These are phyloP conservation scores for Tragulus kanchil DNA, from an alignment of 2,113 vertebrate species.

Conservation along the genomic window DNA sequence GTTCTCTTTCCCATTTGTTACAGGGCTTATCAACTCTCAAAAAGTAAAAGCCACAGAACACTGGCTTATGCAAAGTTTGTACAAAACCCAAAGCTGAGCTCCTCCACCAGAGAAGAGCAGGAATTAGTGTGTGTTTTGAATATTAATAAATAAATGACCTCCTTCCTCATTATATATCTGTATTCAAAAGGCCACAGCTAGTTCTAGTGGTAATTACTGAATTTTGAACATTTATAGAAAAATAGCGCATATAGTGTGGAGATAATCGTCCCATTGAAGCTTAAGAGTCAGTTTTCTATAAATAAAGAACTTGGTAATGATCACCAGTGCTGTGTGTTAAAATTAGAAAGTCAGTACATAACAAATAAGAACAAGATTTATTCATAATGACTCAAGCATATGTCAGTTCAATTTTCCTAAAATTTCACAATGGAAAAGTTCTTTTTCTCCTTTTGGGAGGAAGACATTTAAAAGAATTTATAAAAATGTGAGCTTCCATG, in stretches of 20 bases:
- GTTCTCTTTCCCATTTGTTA: conserved; percentile 51
- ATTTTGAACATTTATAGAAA: conserved; percentile 86
- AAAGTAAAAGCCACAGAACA: conserved; percentile 70
- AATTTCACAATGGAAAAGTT: conserved; percentile 77
- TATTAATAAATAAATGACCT: conserved; percentile 87
- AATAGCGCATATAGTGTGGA: conserved; percentile 83
- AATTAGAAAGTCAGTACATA: conserved; percentile 87
- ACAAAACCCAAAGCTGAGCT: conserved; percentile 82
- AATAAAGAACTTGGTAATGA: conserved; percentile 86
- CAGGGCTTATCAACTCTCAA: conserved; percentile 42
- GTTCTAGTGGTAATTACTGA: conserved; percentile 87
- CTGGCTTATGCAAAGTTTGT: conserved; percentile 80
- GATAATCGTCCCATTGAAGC: conserved; percentile 87
- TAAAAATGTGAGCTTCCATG: too few relatives aligned
- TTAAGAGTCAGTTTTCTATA: conserved; percentile 79
- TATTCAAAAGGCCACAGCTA: conserved; percentile 85
- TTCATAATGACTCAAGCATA: conserved; percentile 84
- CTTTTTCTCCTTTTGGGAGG: background rate
- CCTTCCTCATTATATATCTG: conserved; percentile 86
- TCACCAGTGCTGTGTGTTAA: conserved; percentile 84
- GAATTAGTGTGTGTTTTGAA: conserved; percentile 83
- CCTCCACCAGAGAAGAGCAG: conserved; percentile 74
- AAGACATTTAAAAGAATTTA: background rate
- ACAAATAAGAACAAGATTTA: conserved; percentile 81
- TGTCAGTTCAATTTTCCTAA: conserved; percentile 79